Base-by-base conservation (phyloP, 2,888 invertebrate genomes). In the Diarsia rubi region DNA sequence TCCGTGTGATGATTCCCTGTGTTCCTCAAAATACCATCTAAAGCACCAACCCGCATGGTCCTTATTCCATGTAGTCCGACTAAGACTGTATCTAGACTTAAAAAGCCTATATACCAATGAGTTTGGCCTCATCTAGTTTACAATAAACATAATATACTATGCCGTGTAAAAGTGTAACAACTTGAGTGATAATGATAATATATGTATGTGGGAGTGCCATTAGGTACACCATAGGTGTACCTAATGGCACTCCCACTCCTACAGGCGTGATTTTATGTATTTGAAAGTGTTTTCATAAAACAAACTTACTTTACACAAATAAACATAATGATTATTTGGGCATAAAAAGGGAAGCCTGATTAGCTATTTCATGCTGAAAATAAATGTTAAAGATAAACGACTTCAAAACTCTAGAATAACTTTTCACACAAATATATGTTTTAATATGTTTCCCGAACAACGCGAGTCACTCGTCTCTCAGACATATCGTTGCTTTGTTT, bases 401-500 rank as follows among this genome's bases (percentile, higher is more conserved):
- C 21, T 27, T 31, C 59, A 37, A 31, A 49, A 49, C 21, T 24
- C 11, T 11, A 12, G 0, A 31, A 44, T 44, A 24, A 24, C 21
- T 21, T 64, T 31, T 45, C 27, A 47, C 16, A 8, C 16, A 77
- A 52, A 67, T 49, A 60, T 59, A 31, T 19, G 24, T 66, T 31
- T 75, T 45, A 65, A 67, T 21, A 21, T 75, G 42, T 75, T 67
- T 2, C 63, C n/a, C 14, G 37, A 68, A 52, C 14, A 45, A 31
- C n/a, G 21, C 27, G 21, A 67, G 45, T 77, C 75, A 63, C 62
- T 66, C 72, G 78, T 83, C 79, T 85, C 81, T 78, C 77, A 88
- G 88, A 87, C 89, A 90, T 89, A 90, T 89, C 86, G 81, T 83
- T 85, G 85, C 82, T 81, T 74, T 81, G 89, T 87, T 88, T 88